Evolutionary conservation across 2,888 invertebrate genomes (phyloP).

Genomic region (Thereva unica): DNA sequence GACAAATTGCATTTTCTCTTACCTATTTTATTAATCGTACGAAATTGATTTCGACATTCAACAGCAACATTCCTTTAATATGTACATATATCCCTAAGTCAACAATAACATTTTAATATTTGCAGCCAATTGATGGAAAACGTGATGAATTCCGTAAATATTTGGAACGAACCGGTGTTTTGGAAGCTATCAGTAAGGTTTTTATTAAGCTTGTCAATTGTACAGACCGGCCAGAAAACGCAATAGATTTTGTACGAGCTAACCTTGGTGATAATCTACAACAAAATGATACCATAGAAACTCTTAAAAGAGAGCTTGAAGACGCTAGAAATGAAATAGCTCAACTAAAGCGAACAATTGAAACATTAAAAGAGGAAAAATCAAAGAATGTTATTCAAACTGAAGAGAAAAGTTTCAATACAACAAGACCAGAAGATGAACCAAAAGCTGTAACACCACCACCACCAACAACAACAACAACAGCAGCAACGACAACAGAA

Average conservation of each 20-base stretch:
- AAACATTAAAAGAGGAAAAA: conserved; percentile 11
- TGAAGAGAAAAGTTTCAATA: not conserved
- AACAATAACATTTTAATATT: conserved; percentile 13
- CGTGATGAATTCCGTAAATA: conserved; percentile 58
- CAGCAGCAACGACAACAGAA: not conserved
- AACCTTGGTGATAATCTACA: conserved; percentile 52
- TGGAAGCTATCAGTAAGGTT: conserved; percentile 55
- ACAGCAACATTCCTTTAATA: not conserved
- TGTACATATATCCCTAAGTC: not conserved
- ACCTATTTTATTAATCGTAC: no score
- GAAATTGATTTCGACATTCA: no score
- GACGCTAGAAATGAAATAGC: conserved; percentile 49
- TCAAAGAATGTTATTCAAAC: not conserved
- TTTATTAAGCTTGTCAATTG: conserved; percentile 52
- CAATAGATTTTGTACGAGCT: conserved; percentile 52
- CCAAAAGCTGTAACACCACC: not conserved
- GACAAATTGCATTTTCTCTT: no score
- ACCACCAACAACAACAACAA: not conserved
- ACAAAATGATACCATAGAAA: conserved; percentile 51
- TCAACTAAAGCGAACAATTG: conserved; percentile 36
- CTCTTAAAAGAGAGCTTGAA: conserved; percentile 50
- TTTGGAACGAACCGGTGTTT: conserved; percentile 55
- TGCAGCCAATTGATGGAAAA: conserved; percentile 56
- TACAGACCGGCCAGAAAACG: conserved; percentile 52
- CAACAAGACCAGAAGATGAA: not conserved